Conservation (phyloP, 2,888 invertebrate species). For the Parthenolecanium corni region DNA sequence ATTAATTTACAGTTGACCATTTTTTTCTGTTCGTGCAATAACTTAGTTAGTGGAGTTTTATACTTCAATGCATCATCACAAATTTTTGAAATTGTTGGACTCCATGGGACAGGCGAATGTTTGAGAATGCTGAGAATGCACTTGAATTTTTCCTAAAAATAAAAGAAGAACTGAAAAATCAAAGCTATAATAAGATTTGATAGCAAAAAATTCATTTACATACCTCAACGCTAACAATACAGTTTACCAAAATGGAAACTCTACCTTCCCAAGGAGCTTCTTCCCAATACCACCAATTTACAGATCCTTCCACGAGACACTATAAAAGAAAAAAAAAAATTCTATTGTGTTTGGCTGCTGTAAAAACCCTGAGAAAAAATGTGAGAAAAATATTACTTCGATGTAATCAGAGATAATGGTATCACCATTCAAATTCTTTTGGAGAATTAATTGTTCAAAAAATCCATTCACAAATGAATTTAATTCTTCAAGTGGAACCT, state of each 20-base stretch:
- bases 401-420: slow-evolving; percentile 40
- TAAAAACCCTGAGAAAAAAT: no score
- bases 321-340: neutral
- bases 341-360: no score
- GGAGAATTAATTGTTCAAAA: slow-evolving; percentile 38
- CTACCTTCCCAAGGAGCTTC: slow-evolving; percentile 39
- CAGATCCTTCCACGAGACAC: slow-evolving; percentile 34
- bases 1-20: slow-evolving; percentile 41
- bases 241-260: slow-evolving; percentile 35
- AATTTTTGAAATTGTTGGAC: slow-evolving; percentile 36
- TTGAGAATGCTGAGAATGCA: slow-evolving; percentile 37
- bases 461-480: slow-evolving; percentile 30
- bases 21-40: slow-evolving; percentile 34
- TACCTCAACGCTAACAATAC: slow-evolving; percentile 34
- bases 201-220: neutral
- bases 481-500: slow-evolving; percentile 31
- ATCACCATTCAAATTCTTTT: slow-evolving; percentile 40
- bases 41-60: slow-evolving; percentile 16
- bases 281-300: slow-evolving; percentile 38
- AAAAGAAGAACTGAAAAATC: neutral
- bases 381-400: slow-evolving; percentile 38
- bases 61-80: slow-evolving; percentile 36
- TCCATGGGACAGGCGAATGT: slow-evolving; percentile 40
- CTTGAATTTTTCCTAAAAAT: slow-evolving; percentile 36
- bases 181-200: neutral